Conservation (phyloP, 2,888 invertebrate genomes). For the Caenorhabditis imperialis region DNA sequence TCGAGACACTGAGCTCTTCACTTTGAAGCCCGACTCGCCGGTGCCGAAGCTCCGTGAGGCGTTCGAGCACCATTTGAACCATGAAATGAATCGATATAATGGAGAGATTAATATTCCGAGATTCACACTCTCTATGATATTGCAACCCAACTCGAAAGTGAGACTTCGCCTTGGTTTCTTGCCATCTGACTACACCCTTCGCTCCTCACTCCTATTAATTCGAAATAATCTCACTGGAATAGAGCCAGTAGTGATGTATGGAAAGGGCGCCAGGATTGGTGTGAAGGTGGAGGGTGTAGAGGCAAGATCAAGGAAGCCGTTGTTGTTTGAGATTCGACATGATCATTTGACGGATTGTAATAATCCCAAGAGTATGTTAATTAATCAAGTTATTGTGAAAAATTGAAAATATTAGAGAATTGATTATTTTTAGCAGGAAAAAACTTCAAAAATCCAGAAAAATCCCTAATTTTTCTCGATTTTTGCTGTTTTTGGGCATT, state of each 20-base stretch:
- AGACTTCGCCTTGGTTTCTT: slow-evolving; percentile 79
- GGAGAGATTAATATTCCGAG: slow-evolving; percentile 56
- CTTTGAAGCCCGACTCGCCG: slow-evolving; percentile 76
- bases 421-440: too few species aligned
- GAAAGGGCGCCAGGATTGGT: slow-evolving; percentile 88
- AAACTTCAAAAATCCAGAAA: too few species aligned
- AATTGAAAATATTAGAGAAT: neutral
- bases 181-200: slow-evolving; percentile 80
- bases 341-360: slow-evolving; percentile 83
- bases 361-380: slow-evolving; percentile 80
- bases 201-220: slow-evolving; percentile 80
- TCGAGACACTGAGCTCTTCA: slow-evolving; percentile 76
- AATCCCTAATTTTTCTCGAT: too few species aligned
- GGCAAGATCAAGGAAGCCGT: slow-evolving; percentile 80
- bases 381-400: neutral
- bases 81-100: slow-evolving; percentile 35
- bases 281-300: slow-evolving; percentile 82
- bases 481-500: too few species aligned
- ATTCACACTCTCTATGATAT: slow-evolving; percentile 81
- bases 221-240: slow-evolving; percentile 93
- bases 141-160: slow-evolving; percentile 82
- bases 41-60: slow-evolving; percentile 79
- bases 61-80: slow-evolving; percentile 76
- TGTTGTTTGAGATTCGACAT: slow-evolving; percentile 88
- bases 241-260: slow-evolving; percentile 88